A percentile compares a stretch with the other conserved stretches of the same genome.
Evolutionary conservation across 2,113 vertebrate genomes (phyloP).

Genomic region (Paradoxurus hermaphroditus): DNA sequence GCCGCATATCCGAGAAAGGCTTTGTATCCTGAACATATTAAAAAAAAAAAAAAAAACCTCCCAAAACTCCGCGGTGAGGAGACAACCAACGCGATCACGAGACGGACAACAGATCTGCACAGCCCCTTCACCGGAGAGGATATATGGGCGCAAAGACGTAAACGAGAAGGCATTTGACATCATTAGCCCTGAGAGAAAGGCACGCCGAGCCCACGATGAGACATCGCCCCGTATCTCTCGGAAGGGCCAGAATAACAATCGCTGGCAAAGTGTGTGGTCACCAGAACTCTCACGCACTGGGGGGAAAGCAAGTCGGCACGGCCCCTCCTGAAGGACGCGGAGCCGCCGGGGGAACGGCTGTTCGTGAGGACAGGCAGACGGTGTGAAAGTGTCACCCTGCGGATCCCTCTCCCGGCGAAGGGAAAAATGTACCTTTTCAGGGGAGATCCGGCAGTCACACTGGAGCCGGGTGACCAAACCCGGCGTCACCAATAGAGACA

Average conservation of each 20-base stretch:
- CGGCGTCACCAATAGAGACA: background rate
- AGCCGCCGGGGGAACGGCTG: background rate
- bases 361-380: background rate
- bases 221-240: accelerated
- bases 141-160: background rate
- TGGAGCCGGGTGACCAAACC: background rate
- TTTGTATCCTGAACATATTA: background rate
- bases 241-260: background rate
- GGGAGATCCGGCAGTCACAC: background rate
- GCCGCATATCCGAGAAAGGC: background rate
- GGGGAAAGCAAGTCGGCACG: background rate
- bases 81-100: background rate
- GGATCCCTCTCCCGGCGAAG: background rate
- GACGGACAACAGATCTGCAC: background rate
- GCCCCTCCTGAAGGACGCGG: background rate
- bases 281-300: background rate
- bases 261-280: background rate
- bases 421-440: background rate
- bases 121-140: background rate
- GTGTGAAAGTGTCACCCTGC: no score
- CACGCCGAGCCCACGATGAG: accelerated
- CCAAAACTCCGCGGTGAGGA: background rate
- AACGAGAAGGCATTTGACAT: accelerated
- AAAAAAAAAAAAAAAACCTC: background rate
- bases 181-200: background rate